Evolutionary conservation across 2,888 invertebrate genomes (phyloP).

Genomic region (Temnothorax rugatulus): DNA sequence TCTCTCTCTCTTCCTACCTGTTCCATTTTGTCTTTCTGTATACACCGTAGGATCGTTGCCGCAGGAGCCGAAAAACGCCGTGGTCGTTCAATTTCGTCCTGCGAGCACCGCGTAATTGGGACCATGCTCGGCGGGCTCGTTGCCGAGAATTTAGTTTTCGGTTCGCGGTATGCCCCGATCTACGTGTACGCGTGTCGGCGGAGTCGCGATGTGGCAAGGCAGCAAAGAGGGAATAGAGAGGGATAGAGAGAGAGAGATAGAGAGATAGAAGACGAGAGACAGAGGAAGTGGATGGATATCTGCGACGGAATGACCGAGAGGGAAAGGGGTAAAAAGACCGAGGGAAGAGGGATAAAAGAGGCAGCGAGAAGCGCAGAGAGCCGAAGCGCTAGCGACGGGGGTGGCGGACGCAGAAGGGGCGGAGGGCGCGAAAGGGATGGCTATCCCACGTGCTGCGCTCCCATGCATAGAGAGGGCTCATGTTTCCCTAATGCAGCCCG

Average conservation of each 20-base stretch:
- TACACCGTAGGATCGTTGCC: slow-evolving; percentile 54
- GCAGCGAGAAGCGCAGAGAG: slow-evolving; percentile 40
- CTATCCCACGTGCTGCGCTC: slow-evolving; percentile 84
- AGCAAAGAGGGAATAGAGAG: not conserved
- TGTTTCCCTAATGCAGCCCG: slow-evolving; percentile 84
- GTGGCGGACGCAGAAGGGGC: slow-evolving; percentile 59
- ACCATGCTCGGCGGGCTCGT: slow-evolving; percentile 82
- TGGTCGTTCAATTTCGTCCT: slow-evolving; percentile 82
- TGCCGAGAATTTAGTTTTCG: slow-evolving; percentile 83
- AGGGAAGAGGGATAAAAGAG: slow-evolving; percentile 48
- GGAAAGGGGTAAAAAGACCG: slow-evolving; percentile 5
- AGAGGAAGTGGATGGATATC: slow-evolving; percentile 55
- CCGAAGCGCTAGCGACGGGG: slow-evolving; percentile 43
- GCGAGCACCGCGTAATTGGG: slow-evolving; percentile 82
- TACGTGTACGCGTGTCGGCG: slow-evolving; percentile 58
- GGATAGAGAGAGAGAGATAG: not conserved
- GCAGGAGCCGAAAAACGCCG: slow-evolving; percentile 78
- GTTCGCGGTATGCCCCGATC: slow-evolving; percentile 70
- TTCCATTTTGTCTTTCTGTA: slow-evolving; percentile 18
- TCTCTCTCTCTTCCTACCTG: not conserved
- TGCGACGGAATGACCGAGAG: slow-evolving; percentile 62
- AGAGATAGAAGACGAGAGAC: not conserved
- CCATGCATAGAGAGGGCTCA: slow-evolving; percentile 85
- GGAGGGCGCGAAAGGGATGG: slow-evolving; percentile 76
- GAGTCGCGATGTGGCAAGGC: slow-evolving; percentile 1